Percentiles rank a stretch among this genome's conserved stretches.
Evolutionary conservation across 1,140 invertebrate genomes (phyloP).

Genomic region (Nylanderia fulva): DNA sequence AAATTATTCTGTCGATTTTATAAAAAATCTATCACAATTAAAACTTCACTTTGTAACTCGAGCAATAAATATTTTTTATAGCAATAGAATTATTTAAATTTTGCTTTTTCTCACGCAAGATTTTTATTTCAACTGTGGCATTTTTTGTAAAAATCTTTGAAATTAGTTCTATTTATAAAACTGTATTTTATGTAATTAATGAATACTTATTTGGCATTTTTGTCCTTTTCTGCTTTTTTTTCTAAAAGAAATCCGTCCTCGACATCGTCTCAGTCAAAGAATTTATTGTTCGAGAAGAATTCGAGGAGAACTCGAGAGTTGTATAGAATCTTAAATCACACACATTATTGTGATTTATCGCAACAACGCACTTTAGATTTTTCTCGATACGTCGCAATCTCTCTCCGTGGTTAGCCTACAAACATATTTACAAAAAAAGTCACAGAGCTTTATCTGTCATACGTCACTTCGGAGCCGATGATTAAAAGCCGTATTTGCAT

Average conservation of each 20-base stretch:
- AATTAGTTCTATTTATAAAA: background rate
- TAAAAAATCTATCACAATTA: too few relatives aligned
- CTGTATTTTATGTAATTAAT: too few relatives aligned
- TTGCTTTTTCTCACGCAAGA: background rate
- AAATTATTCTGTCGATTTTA: too few relatives aligned
- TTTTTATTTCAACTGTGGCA: too few relatives aligned
- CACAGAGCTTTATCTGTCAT: background rate
- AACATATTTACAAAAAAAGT: background rate
- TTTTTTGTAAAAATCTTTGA: background rate
- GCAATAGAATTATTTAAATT: too few relatives aligned
- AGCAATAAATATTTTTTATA: too few relatives aligned
- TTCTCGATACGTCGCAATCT: background rate
- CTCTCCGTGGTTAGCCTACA: background rate
- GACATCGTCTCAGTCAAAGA: background rate
- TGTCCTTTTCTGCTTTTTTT: too few relatives aligned
- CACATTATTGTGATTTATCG: background rate
- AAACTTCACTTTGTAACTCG: too few relatives aligned
- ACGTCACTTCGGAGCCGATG: background rate
- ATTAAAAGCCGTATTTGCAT: background rate
- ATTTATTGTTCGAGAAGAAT: background rate
- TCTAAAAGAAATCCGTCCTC: too few relatives aligned
- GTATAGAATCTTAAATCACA: background rate
- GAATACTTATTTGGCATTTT: too few relatives aligned
- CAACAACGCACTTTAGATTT: background rate
- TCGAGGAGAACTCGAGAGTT: background rate